phyloP scores from a whole-genome alignment of 2,888 invertebrate genomes.

The Hirtodrosophila trivittata region DNA sequence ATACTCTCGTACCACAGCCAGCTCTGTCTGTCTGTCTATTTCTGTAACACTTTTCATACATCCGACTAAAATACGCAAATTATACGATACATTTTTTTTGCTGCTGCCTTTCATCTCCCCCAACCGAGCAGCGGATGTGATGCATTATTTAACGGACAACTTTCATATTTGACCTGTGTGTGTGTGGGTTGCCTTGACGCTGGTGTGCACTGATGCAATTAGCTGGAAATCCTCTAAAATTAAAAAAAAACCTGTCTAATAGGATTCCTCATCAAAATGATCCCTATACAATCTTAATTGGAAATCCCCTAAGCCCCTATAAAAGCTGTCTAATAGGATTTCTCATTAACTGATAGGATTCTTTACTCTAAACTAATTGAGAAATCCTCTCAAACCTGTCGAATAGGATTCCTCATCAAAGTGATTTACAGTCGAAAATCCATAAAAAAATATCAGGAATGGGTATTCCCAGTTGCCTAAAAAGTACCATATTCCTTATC shows the following conservation, averaged over 20 bases:
- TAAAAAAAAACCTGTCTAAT: conserved; percentile 16
- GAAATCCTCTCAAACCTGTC: too few relatives aligned
- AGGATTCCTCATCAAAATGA: conserved; percentile 1
- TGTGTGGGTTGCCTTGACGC: conserved; percentile 7
- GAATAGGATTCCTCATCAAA: too few relatives aligned
- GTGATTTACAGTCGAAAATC: too few relatives aligned
- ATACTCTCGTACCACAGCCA: conserved; percentile 17
- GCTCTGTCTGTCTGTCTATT: conserved; percentile 39
- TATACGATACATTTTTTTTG: not conserved
- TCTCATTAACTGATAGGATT: too few relatives aligned
- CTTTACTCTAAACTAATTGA: too few relatives aligned
- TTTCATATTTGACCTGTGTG: conserved; percentile 45
- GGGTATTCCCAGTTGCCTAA: too few relatives aligned
- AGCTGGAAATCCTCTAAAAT: conserved; percentile 12
- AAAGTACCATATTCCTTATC: too few relatives aligned
- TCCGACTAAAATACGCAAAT: conserved; percentile 24
- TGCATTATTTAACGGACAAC: conserved; percentile 53
- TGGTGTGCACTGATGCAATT: conserved; percentile 17
- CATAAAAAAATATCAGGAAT: too few relatives aligned
- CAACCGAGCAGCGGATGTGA: conserved; percentile 45
- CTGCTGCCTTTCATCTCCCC: conserved; percentile 6
- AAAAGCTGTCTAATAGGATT: too few relatives aligned
- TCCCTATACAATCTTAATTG: too few relatives aligned
- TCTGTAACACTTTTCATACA: conserved; percentile 37
- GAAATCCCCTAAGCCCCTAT: too few relatives aligned